phyloP scores from a whole-genome alignment of 2,113 vertebrate genomes.

The Vidua macroura region DNA sequence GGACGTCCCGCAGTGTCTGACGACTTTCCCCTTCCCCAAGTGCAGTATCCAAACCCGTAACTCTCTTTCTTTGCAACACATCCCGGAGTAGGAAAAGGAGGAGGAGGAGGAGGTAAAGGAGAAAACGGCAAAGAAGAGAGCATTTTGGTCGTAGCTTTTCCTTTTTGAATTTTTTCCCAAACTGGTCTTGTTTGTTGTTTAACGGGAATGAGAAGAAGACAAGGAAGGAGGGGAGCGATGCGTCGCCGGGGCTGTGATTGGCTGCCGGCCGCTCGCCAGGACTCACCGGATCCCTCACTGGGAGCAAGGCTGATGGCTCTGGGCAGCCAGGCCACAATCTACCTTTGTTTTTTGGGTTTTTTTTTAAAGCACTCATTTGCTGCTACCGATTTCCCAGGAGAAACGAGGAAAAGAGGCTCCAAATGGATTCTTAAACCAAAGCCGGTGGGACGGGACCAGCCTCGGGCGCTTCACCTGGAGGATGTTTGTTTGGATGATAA shows the following conservation, averaged over 20 bases:
- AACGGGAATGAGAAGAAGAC: slow-evolving; percentile 44
- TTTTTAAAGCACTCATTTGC: slow-evolving; percentile 56
- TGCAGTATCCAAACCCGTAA: slow-evolving; percentile 71
- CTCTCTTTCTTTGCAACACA: slow-evolving; percentile 72
- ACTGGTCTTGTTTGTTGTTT: slow-evolving; percentile 46
- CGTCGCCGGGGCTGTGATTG: background rate
- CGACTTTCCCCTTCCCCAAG: slow-evolving; percentile 65
- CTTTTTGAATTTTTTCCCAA: slow-evolving; percentile 25
- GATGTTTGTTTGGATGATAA: slow-evolving; percentile 24
- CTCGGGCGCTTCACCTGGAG: slow-evolving; percentile 57
- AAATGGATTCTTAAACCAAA: slow-evolving; percentile 70
- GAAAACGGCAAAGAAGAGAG: slow-evolving; percentile 26
- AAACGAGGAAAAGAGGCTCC: slow-evolving; percentile 50
- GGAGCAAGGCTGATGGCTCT: background rate
- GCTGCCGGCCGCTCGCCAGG: background rate
- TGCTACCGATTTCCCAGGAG: slow-evolving; percentile 61
- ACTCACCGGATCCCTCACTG: background rate
- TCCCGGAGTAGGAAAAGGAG: slow-evolving; percentile 33
- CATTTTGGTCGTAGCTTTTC: slow-evolving; percentile 51
- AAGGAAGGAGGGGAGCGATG: slow-evolving; percentile 53
- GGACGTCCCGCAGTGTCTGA: slow-evolving; percentile 45
- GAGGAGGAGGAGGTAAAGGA: background rate
- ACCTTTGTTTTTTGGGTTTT: slow-evolving; percentile 11
- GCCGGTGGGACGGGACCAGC: slow-evolving; percentile 63
- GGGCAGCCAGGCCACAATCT: background rate